phyloP scores from a whole-genome alignment of 2,113 vertebrate genomes.

The rat (Rattus norvegicus) region DNA sequence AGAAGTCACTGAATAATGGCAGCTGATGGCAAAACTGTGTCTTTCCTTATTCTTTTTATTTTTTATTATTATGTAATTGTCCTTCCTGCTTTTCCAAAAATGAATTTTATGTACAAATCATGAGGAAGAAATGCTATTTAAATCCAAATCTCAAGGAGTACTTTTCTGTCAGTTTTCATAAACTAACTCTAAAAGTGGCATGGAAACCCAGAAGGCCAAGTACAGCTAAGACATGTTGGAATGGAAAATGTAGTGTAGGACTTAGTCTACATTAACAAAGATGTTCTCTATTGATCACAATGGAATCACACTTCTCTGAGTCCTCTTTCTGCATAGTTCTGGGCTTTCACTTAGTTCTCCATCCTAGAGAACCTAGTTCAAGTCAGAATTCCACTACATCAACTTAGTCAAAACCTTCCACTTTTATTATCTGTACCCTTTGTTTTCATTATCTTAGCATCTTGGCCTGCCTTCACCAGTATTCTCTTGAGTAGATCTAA shows the following conservation, averaged over 20 bases:
- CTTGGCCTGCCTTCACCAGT: neutral
- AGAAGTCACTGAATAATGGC: too few species aligned
- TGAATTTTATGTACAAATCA: conserved; percentile 4
- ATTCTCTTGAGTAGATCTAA: neutral
- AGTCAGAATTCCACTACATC: neutral
- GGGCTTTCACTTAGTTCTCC: neutral
- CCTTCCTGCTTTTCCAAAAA: neutral
- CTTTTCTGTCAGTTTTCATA: neutral
- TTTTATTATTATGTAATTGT: neutral
- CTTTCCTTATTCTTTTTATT: neutral
- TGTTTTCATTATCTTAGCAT: neutral
- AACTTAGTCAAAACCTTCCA: neutral
- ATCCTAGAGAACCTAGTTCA: neutral
- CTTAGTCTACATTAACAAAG: neutral
- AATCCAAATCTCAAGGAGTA: neutral
- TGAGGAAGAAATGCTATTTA: neutral
- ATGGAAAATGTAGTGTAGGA: neutral
- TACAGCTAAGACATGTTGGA: neutral
- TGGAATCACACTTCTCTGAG: neutral
- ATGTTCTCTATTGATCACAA: neutral
- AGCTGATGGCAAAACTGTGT: neutral
- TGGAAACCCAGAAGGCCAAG: neutral
- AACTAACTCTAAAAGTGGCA: neutral
- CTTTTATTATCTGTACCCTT: neutral
- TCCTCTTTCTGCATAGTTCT: neutral